Evolutionary conservation across 2,113 vertebrate species (phyloP), one percentile per base, ranked within the genome.

Genomic region (Hydrolagus affinis): DNA sequence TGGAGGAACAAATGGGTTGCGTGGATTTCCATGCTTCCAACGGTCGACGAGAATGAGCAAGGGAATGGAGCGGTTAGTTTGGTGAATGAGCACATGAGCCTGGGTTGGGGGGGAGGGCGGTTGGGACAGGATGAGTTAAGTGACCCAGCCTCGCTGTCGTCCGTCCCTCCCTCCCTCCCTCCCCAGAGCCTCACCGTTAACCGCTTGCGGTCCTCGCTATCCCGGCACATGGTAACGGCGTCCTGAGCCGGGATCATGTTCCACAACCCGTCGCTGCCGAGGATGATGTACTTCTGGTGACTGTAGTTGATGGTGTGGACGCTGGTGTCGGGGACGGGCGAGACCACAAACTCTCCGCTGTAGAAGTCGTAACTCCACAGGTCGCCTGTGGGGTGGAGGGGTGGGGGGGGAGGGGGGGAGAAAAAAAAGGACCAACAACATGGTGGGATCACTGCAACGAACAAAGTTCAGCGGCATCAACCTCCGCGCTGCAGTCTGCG

Each of bases 291-390:
- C 85, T 93, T 96, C 91, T 99, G 97, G 69, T 93, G 94, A 88
- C 93, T 95, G 44, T 96, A 95, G 86, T 99, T 96, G 0, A 99
- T 93, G 8, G 95, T 97, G 89, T 98, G 96, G 77, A 99, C 95
- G 0, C 95, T 97, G 23, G 96, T 99, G 86, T 99, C 98, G 0
- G 98, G 98, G 88, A 98, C 97, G 0, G 98, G 98, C 9, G 97
- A 99, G 77, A 99, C 98, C 1, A 99, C 96, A 91, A 99, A 99
- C 76, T 98, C 95, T 25, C 98, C 96, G 2, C 96, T 98, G 93
- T 98, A 98, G 93, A 99, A 99, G 86, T 99, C 96, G 0, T 99
- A 99, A 90, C 98, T 99, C 98, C 98, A 99, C 59, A 99, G 92
- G 86, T 99, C 97, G 62, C 97, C 97, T 99, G 86, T 70, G 0